Evolutionary conservation across 2,113 vertebrate species (phyloP).

Genomic region (Gnathonemus echidnorhynchus): DNA sequence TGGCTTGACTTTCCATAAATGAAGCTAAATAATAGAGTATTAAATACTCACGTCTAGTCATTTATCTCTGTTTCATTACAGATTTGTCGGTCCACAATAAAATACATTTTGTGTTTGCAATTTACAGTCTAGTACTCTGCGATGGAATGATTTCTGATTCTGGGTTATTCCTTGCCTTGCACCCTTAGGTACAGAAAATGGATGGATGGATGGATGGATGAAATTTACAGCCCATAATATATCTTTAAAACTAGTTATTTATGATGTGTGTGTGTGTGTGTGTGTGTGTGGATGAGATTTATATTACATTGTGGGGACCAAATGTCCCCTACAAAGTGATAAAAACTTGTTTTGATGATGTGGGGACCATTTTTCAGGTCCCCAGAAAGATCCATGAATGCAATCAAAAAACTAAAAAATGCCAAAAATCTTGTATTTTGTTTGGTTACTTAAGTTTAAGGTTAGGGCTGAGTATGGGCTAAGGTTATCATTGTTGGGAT

Average conservation of each 20-base stretch:
- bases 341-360: too few species aligned
- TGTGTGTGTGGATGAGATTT: too few species aligned
- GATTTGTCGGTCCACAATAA: background rate
- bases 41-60: background rate
- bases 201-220: background rate
- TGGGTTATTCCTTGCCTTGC: background rate
- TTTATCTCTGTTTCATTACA: background rate
- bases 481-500: too few species aligned
- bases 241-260: background rate
- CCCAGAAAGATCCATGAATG: too few species aligned
- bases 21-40: background rate
- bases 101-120: background rate
- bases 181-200: background rate
- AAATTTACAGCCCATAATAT: background rate
- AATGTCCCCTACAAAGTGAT: too few species aligned
- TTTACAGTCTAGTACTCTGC: background rate
- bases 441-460: too few species aligned
- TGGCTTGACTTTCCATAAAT: background rate
- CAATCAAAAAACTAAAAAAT: too few species aligned
- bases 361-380: too few species aligned
- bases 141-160: background rate
- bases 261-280: too few species aligned
- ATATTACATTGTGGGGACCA: too few species aligned
- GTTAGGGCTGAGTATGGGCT: too few species aligned
- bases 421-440: too few species aligned